Evolutionary conservation across 2,888 invertebrate genomes (phyloP), one percentile per base, ranked within the genome.

Genomic region (Tanytarsus gracilentus): DNA sequence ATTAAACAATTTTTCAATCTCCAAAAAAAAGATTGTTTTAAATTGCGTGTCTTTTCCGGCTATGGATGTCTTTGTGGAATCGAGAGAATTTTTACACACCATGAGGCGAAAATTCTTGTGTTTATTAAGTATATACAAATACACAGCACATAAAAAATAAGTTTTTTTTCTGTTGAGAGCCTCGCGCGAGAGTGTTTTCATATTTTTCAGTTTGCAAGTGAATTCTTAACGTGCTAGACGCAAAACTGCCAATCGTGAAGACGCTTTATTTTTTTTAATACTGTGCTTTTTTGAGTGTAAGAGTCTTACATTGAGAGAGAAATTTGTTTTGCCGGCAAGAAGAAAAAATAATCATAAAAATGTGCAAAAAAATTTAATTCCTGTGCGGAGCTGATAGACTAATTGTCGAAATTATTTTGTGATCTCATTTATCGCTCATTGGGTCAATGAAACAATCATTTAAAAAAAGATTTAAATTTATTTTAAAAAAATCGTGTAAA

Each of bases 211-310:
- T 58, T 58, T 58, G 58, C 58, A 58, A 58, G 58, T 58, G 58
- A 58, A 58, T 58, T 58, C 58, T 58, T 58, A 58, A 48, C 44
- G 58, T 58, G 58, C 11, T 48, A 48, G 58, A 58, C 58, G 58
- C 25, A 30, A 58, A 40, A 58, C 58, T 44, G 44, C 18, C n/a
- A 58, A 58, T 14, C 44, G 58, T 58, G 44, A 30, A 29, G 58
- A 26, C 23, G 44, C 18, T 16, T 23, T 44, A 44, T 44, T 44
- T 44, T 44, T 44, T 11, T 44, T 44, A 44, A 23, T 44, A 9
- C 23, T 44, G 44, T 36, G n/a, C 16, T 33, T 36, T 36, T 36
- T 14, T 44, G 44, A 23, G 21, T 23, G 21, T n/a, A 11, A 9
- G n/a, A 33, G 33, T 36, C 9, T 16, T 14, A 14, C 36, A 14